These are phyloP conservation scores for Caretta caretta DNA, from an alignment of 2,113 vertebrate genomes.

Conservation along the genomic window DNA sequence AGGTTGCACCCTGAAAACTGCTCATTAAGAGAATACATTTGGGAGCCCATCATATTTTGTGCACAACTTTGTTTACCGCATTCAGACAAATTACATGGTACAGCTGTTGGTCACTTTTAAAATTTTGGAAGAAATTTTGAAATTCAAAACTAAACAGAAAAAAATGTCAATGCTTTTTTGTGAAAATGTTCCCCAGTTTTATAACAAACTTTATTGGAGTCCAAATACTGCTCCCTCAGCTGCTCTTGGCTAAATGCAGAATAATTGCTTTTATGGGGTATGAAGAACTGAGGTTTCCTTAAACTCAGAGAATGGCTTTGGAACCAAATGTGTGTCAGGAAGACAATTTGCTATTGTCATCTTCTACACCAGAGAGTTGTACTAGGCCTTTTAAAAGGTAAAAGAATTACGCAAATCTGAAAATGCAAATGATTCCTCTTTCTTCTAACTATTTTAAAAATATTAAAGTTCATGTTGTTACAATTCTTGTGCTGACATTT, in stretches of 20 bases:
- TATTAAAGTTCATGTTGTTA: neutral
- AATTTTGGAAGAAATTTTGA: neutral
- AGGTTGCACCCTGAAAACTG: neutral
- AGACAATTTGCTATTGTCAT: accelerated
- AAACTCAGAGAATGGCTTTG: neutral
- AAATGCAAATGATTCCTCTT: neutral
- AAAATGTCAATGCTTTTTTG: neutral
- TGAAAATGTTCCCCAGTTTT: neutral
- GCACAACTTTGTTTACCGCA: neutral
- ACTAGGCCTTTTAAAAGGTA: neutral
- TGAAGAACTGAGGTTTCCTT: neutral
- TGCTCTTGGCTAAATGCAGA: neutral
- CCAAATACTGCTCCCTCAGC: neutral
- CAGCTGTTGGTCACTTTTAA: neutral
- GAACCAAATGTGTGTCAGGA: neutral
- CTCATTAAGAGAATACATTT: neutral
- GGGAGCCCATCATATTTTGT: neutral
- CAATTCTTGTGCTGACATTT: neutral
- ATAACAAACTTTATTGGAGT: neutral
- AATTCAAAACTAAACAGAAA: neutral
- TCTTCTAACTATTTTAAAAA: neutral
- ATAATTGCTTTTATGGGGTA: neutral
- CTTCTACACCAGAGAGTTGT: neutral
- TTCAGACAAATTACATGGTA: neutral
- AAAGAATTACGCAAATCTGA: neutral